Conservation (phyloP, 2,113 vertebrate species). For the Vidua chalybeata region DNA sequence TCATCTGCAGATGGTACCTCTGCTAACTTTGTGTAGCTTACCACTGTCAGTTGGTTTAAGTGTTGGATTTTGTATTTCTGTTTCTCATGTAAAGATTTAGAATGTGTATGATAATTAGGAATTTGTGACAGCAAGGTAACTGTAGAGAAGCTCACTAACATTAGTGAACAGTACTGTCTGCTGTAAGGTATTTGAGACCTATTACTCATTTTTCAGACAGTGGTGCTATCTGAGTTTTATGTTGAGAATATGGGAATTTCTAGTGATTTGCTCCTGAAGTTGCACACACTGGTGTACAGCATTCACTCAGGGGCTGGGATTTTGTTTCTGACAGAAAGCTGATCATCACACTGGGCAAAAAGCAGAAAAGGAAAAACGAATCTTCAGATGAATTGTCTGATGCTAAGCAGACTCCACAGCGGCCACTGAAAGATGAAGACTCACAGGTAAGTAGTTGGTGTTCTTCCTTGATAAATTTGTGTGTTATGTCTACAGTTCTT, state of each 20-base stretch:
- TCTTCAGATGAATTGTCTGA: constrained; percentile 94
- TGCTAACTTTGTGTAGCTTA: background rate
- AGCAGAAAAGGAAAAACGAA: constrained; percentile 93
- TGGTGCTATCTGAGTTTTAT: background rate
- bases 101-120: background rate
- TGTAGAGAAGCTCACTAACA: background rate
- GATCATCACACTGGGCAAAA: constrained; percentile 95
- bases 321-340: constrained; percentile 84
- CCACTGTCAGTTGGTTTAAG: background rate
- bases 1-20: background rate
- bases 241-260: background rate
- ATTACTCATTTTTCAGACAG: background rate
- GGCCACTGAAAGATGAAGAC: constrained; percentile 83
- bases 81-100: background rate
- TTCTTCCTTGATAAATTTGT: background rate
- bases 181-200: background rate
- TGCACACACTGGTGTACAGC: background rate
- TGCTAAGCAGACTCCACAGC: constrained; percentile 81
- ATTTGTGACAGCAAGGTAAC: background rate
- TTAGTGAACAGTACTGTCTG: background rate
- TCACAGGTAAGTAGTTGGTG: constrained; percentile 79
- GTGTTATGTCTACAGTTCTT: background rate
- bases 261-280: background rate
- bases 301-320: background rate
- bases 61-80: background rate